phyloP scores from a whole-genome alignment of 2,888 invertebrate species.

The Rhagonycha lutea region DNA sequence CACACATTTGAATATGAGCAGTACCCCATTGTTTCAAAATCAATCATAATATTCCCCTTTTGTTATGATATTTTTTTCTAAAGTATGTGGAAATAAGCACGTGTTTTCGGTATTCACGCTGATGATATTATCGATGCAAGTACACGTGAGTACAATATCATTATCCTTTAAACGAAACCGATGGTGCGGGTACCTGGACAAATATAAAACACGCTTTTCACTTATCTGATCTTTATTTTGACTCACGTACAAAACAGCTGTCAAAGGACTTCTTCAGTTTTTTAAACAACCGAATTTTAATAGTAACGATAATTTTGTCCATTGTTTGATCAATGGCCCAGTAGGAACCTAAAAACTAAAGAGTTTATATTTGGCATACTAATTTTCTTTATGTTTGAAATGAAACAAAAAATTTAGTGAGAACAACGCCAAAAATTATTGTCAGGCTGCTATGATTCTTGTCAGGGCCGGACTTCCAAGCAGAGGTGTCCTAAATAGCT shows the following conservation, averaged over 20 bases:
- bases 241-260: conserved; percentile 26
- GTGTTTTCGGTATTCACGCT: conserved; percentile 16
- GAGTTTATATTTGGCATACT: not conserved
- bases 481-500: too few relatives aligned
- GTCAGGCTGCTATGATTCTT: too few relatives aligned
- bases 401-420: too few relatives aligned
- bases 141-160: conserved; percentile 31
- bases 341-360: not conserved
- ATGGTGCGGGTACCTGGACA: conserved; percentile 36
- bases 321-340: not conserved
- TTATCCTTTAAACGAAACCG: conserved; percentile 32
- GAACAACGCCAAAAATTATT: too few relatives aligned
- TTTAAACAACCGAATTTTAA: not conserved
- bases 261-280: not conserved
- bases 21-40: conserved; percentile 5
- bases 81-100: conserved; percentile 9
- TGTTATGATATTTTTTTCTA: not conserved
- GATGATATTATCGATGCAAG: conserved; percentile 23
- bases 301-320: not conserved
- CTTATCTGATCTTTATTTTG: conserved; percentile 26
- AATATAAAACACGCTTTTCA: conserved; percentile 27
- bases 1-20: conserved; percentile 9
- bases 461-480: too few relatives aligned
- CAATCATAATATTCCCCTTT: conserved; percentile 1
- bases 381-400: not conserved